A percentile compares a stretch with the other conserved stretches of the same genome.
These are phyloP conservation scores for Megalurothrips usitatus DNA, from an alignment of 2,888 invertebrate genomes.

Conservation along the genomic window DNA sequence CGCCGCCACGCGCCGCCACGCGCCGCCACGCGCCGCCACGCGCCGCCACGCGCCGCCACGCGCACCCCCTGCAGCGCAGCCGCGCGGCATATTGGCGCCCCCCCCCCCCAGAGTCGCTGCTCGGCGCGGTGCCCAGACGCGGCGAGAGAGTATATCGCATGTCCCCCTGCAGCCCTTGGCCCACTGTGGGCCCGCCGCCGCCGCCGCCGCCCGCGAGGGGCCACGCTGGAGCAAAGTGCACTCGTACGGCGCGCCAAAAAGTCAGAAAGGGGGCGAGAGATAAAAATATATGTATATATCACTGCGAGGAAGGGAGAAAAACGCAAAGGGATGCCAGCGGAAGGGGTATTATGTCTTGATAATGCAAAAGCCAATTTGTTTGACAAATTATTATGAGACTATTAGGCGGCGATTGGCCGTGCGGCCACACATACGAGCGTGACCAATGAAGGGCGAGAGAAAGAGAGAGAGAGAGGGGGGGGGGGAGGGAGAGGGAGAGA, in stretches of 20 bases:
- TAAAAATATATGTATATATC: background rate
- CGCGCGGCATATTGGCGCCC: too few relatives aligned
- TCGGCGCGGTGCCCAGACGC: background rate
- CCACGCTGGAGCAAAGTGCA: background rate
- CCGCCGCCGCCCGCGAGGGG: too few relatives aligned
- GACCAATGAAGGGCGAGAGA: background rate
- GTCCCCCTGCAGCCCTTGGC: background rate
- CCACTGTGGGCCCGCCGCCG: too few relatives aligned
- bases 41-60: too few relatives aligned
- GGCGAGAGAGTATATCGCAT: background rate
- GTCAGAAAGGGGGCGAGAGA: background rate
- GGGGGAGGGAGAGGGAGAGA: background rate
- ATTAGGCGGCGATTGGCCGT: constrained; percentile 18
- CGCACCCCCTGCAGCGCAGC: too few relatives aligned
- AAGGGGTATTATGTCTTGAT: constrained; percentile 7
- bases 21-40: too few relatives aligned
- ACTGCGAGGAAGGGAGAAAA: background rate
- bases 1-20: too few relatives aligned
- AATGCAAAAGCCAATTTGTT: constrained; percentile 19
- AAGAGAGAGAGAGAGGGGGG: background rate
- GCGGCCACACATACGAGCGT: background rate
- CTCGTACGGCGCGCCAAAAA: background rate
- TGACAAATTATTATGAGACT: constrained; percentile 24
- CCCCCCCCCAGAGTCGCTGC: too few relatives aligned
- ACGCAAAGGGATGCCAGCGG: constrained; percentile 1